phyloP scores from a whole-genome alignment of 2,888 invertebrate genomes.

The Oligia fasciuncula region DNA sequence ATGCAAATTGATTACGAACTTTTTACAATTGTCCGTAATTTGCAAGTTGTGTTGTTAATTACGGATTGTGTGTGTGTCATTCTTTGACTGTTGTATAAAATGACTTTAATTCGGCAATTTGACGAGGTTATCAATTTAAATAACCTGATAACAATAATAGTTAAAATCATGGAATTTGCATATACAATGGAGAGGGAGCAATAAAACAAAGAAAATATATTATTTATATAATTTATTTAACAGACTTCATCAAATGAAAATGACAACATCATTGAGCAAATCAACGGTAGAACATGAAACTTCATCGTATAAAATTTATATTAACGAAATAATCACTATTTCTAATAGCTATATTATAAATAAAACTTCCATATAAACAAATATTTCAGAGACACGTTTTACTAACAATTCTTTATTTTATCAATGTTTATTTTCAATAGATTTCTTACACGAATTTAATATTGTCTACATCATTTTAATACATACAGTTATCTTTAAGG shows the following conservation, averaged over 20 bases:
- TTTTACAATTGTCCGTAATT: no score
- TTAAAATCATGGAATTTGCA: neutral
- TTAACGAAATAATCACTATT: slow-evolving; percentile 78
- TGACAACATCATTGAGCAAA: slow-evolving; percentile 86
- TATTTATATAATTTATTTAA: slow-evolving; percentile 83
- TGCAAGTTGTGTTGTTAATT: no score
- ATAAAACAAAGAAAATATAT: slow-evolving; percentile 52
- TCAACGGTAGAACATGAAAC: slow-evolving; percentile 82
- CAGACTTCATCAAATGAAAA: slow-evolving; percentile 83
- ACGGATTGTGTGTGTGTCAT: no score
- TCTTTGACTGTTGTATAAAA: neutral
- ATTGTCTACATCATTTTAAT: slow-evolving; percentile 83
- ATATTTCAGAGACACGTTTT: slow-evolving; percentile 69
- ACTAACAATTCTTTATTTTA: slow-evolving; percentile 62
- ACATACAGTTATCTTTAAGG: slow-evolving; percentile 62
- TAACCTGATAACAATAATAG: neutral
- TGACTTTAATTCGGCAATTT: neutral
- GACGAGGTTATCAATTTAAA: neutral
- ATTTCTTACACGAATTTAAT: slow-evolving; percentile 81
- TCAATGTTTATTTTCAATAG: slow-evolving; percentile 69
- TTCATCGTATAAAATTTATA: slow-evolving; percentile 86
- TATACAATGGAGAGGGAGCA: neutral
- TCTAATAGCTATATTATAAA: slow-evolving; percentile 75
- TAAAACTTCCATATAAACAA: slow-evolving; percentile 69
- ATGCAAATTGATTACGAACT: neutral